phyloP scores from a whole-genome alignment of 2,113 vertebrate genomes.

The Muntiacus muntjak region DNA sequence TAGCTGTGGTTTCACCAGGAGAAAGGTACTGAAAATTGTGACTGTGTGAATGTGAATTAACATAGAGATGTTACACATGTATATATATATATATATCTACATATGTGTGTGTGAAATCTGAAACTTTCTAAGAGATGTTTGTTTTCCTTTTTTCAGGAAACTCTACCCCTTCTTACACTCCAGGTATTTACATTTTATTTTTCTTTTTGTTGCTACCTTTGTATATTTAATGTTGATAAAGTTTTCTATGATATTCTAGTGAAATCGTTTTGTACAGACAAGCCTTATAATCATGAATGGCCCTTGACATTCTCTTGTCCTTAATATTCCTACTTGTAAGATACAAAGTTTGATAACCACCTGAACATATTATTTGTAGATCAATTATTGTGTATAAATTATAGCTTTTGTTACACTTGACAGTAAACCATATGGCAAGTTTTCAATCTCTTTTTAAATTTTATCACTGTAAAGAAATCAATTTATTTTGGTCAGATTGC shows the following conservation, averaged over 20 bases:
- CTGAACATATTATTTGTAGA: not conserved
- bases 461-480: not conserved
- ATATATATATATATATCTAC: not conserved
- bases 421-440: not conserved
- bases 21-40: not conserved
- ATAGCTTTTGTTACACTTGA: not conserved
- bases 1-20: not conserved
- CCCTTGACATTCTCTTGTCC: not conserved
- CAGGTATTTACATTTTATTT: constrained; percentile 56
- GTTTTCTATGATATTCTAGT: not conserved
- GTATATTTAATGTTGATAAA: not conserved
- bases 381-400: not conserved
- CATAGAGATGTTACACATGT: not conserved
- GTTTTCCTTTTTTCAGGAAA: constrained; percentile 26
- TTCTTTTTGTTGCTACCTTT: not conserved
- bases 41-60: not conserved
- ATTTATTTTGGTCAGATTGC: not conserved
- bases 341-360: not conserved
- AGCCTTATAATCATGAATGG: not conserved
- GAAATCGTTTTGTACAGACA: not conserved
- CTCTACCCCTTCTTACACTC: rapidly evolving
- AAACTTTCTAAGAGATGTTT: constrained; percentile 31
- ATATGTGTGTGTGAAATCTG: not conserved
- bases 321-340: not conserved
- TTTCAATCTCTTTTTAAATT: not conserved